These are phyloP conservation scores for Platygyra sinensis DNA, from an alignment of 64 coral and sea anemone genomes.

Conservation along the genomic window DNA sequence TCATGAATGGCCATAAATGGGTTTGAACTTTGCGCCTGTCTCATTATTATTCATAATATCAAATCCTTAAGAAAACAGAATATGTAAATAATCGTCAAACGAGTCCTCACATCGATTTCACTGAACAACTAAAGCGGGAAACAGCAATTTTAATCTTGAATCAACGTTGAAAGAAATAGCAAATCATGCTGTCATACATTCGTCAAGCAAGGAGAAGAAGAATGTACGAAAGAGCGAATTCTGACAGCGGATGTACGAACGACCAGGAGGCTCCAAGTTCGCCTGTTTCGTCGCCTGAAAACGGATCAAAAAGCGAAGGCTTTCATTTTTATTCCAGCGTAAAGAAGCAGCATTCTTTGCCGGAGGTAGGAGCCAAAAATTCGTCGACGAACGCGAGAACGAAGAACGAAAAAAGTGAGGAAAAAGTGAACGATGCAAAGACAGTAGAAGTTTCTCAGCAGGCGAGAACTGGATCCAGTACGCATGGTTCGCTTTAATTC, in stretches of 20 bases:
- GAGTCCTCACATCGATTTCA: not conserved
- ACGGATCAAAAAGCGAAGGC: conserved; percentile 57
- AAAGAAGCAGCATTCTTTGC: conserved; percentile 19
- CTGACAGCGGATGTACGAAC: conserved; percentile 6
- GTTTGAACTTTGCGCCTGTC: not conserved
- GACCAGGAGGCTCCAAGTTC: conserved; percentile 35
- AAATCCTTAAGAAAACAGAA: not conserved
- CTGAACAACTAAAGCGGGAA: too few species aligned
- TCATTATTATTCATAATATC: conserved; percentile 44
- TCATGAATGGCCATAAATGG: conserved; percentile 4
- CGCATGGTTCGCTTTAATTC: not conserved
- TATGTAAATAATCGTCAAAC: conserved; percentile 12
- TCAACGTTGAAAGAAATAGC: not conserved
- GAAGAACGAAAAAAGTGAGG: not conserved
- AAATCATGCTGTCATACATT: conserved; percentile 53
- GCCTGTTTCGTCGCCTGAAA: conserved; percentile 30
- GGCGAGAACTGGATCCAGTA: not conserved
- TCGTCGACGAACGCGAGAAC: not conserved
- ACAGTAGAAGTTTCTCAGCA: not conserved
- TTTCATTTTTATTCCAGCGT: conserved; percentile 53
- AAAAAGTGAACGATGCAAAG: conserved; percentile 9
- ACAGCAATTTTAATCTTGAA: not conserved
- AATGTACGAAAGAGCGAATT: conserved; percentile 57
- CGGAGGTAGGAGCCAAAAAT: conserved; percentile 26
- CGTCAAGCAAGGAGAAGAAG: conserved; percentile 44